Percentiles rank a stretch among this genome's conserved stretches.
These are phyloP conservation scores for Morbakka virulenta DNA, from an alignment of 30 jellyfish, hydroid and myxozoan species.

Conservation along the genomic window DNA sequence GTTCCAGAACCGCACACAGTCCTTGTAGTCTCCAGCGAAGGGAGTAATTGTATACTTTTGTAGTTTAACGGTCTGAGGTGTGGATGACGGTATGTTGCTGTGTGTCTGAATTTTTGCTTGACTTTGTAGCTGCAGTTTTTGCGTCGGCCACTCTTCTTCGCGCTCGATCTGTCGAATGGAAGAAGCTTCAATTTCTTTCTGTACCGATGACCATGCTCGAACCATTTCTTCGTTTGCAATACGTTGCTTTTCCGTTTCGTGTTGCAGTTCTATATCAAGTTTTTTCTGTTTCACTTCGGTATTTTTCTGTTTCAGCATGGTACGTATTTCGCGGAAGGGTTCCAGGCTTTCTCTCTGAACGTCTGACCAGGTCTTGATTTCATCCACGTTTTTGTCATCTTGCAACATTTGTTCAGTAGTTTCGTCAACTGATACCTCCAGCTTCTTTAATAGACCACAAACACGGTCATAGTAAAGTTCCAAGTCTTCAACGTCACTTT, in stretches of 20 bases:
- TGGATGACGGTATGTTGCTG: too few relatives aligned
- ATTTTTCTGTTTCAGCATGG: conserved; percentile 3
- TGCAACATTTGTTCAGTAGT: conserved; percentile 39
- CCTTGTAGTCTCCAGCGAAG: conserved; percentile 53
- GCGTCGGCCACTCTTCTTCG: too few relatives aligned
- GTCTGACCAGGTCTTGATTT: conserved; percentile 35
- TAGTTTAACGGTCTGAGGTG: conserved; percentile 28
- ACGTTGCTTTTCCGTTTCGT: conserved; percentile 43
- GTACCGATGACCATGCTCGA: conserved; percentile 13
- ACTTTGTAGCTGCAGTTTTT: too few relatives aligned
- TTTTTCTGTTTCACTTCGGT: conserved; percentile 27
- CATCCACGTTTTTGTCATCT: conserved; percentile 19
- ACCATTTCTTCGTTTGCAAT: conserved; percentile 15
- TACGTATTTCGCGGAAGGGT: conserved; percentile 18
- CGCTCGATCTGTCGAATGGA: too few relatives aligned
- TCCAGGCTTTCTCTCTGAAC: conserved; percentile 21
- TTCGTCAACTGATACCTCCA: conserved; percentile 25
- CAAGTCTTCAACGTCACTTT: too few relatives aligned
- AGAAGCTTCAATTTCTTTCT: too few relatives aligned
- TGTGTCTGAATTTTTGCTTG: too few relatives aligned
- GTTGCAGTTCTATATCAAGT: conserved; percentile 5
- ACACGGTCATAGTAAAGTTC: conserved; percentile 24
- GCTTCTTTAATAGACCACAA: conserved; percentile 16
- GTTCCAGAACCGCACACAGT: conserved; percentile 43
- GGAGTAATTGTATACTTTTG: conserved; percentile 39